These are phyloP conservation scores for Notolabrus celidotus DNA, from an alignment of 2,797 vertebrate species.

Conservation along the genomic window DNA sequence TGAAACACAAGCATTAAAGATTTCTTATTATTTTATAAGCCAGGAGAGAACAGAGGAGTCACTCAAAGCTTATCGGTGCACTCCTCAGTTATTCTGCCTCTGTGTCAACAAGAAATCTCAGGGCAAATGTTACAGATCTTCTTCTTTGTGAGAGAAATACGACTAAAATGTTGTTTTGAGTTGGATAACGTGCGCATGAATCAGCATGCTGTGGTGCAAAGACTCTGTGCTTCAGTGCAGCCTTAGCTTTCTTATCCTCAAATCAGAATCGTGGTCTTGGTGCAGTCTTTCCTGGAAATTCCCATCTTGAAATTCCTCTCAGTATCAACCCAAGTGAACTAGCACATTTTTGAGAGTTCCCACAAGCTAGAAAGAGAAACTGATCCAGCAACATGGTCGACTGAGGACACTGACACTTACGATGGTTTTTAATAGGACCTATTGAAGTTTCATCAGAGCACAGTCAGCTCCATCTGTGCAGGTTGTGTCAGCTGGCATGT, in stretches of 20 bases:
- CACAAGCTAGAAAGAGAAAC: conserved; percentile 27
- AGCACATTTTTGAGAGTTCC: conserved; percentile 31
- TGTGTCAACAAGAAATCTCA: background rate
- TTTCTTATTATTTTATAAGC: conserved; percentile 36
- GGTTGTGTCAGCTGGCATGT: conserved; percentile 33
- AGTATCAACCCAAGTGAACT: conserved; percentile 23
- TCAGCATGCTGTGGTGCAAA: conserved; percentile 20
- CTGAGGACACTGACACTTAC: conserved; percentile 20
- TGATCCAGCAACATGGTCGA: background rate
- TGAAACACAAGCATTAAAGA: conserved; percentile 40
- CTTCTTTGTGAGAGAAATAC: background rate
- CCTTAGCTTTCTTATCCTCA: conserved; percentile 30
- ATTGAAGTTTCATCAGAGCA: conserved; percentile 29
- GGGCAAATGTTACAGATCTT: conserved; percentile 6
- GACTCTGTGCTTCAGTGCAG: background rate
- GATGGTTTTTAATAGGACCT: conserved; percentile 5
- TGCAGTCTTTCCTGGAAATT: conserved; percentile 41
- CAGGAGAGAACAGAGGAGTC: conserved; percentile 21
- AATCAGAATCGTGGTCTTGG: conserved; percentile 18
- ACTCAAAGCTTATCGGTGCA: conserved; percentile 7
- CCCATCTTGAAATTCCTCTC: conserved; percentile 12
- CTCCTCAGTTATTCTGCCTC: conserved; percentile 3
- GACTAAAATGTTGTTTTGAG: conserved; percentile 2
- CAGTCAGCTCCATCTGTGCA: conserved; percentile 42
- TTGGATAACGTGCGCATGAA: conserved; percentile 27